Evolutionary conservation across 1,140 invertebrate genomes (phyloP), one percentile per base, ranked within the genome.

Genomic region (Platorchestia sp.): DNA sequence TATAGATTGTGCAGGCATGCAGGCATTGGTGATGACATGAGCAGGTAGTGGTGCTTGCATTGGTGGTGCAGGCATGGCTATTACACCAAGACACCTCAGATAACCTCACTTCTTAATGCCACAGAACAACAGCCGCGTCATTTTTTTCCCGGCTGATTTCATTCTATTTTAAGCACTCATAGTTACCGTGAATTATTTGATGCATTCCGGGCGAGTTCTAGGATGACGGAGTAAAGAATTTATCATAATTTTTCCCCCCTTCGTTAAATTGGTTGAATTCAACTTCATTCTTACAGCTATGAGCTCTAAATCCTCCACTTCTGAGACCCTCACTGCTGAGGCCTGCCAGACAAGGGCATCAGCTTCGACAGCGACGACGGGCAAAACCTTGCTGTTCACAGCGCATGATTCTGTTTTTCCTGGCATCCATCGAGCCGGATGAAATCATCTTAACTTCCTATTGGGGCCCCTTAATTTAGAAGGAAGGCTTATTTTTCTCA

Each of bases 371-470:
- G 59, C 59, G 1, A 19, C 47, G 47, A 19, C 6, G 47, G 47
- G 59, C 59, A 10, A 75, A 75, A 75, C 27, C 27, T 36, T 27
- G 27, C 59, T 75, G 59, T 75, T 75, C 59, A 75, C 36, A 75
- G 59, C 59, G 10, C 59, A 41, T 22, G 43, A 16, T 89, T 41
- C 87, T 42, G 87, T 41, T 89, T 89, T 89, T 89, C 43, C 10
- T 44, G 87, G 87, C 41, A 89, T 89, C 87, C n/a, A 42, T 41
- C 87, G 87, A 89, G 87, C 43, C 87, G 10, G 43, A 45, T 45
- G 45, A 45, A 93, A 93, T 93, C 91, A 93, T 93, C 45, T 93
- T 47, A 93, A 93, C 43, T 90, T 93, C 91, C 91, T 93, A 45
- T 93, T 45, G 43, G 91, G 91, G 22, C 40, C 36, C 45, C 91